Conservation (phyloP, 2,888 invertebrate species). For the Leistus spinibarbis region DNA sequence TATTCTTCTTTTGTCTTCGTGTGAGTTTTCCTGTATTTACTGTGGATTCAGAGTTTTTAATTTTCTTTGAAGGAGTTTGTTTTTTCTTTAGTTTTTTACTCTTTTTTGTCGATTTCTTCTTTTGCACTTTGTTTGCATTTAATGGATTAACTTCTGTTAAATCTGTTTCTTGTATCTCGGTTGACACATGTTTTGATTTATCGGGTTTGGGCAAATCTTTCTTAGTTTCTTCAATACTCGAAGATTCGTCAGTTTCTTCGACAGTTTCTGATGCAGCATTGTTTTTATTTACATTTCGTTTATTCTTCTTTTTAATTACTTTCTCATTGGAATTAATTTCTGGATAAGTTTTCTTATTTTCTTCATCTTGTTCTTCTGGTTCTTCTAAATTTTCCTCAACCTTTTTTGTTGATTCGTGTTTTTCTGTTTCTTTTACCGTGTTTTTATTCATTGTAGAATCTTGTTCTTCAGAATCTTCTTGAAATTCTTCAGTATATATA, state of each 20-base stretch:
- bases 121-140: not conserved
- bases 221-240: slow-evolving; percentile 35
- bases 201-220: slow-evolving; percentile 39
- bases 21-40: slow-evolving; percentile 16
- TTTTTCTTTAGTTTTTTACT: slow-evolving; percentile 37
- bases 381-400: slow-evolving; percentile 25
- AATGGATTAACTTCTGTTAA: not conserved
- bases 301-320: slow-evolving; percentile 32
- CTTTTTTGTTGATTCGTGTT: not conserved
- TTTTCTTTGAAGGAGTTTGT: slow-evolving; percentile 9
- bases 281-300: slow-evolving; percentile 40
- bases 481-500: slow-evolving; percentile 64
- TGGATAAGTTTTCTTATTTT: slow-evolving; percentile 44
- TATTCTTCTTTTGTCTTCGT: slow-evolving; percentile 31
- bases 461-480: slow-evolving; percentile 41
- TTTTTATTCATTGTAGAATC: slow-evolving; percentile 34
- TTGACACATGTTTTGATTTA: too few species aligned
- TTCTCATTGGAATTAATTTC: slow-evolving; percentile 45
- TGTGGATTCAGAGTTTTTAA: slow-evolving; percentile 3
- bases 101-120: slow-evolving; percentile 17
- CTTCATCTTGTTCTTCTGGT: slow-evolving; percentile 43
- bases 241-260: slow-evolving; percentile 44
- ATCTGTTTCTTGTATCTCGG: not conserved
- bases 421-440: not conserved
- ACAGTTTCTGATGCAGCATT: slow-evolving; percentile 24